Conservation (phyloP, 2,888 invertebrate genomes). For the Erebia aethiops region DNA sequence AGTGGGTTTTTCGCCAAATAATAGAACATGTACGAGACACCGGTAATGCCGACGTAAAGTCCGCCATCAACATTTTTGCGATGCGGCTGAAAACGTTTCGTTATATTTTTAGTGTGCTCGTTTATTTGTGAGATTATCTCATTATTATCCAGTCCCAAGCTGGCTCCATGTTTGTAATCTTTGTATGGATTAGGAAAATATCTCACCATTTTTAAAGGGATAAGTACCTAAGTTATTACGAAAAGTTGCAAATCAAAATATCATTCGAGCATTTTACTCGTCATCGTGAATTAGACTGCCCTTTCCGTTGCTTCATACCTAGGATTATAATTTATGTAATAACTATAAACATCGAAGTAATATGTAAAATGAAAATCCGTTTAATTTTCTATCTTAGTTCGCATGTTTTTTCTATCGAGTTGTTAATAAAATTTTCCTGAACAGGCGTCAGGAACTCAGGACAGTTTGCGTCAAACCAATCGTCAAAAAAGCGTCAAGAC, state of each 20-base stretch:
- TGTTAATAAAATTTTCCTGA: no score
- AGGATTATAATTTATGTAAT: no score
- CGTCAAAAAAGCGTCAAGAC: no score
- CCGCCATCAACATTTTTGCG: slow-evolving; percentile 82
- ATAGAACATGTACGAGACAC: slow-evolving; percentile 90
- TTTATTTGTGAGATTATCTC: slow-evolving; percentile 56
- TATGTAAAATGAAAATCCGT: no score
- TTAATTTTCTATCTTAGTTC: no score
- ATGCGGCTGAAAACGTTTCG: slow-evolving; percentile 61
- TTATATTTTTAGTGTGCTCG: slow-evolving; percentile 61
- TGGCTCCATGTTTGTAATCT: slow-evolving; percentile 53
- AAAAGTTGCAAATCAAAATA: slow-evolving; percentile 43
- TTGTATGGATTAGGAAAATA: slow-evolving; percentile 69
- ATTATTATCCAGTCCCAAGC: slow-evolving; percentile 50
- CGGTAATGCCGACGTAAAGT: slow-evolving; percentile 87
- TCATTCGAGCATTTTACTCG: slow-evolving; percentile 43
- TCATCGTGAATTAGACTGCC: slow-evolving; percentile 37
- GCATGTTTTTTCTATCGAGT: no score
- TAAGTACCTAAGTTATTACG: slow-evolving; percentile 48
- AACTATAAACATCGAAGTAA: no score
- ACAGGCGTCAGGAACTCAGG: no score
- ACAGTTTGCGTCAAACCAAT: no score
- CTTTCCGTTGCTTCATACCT: background rate
- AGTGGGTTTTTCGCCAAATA: slow-evolving; percentile 83
- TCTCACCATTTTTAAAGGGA: slow-evolving; percentile 66